Conservation (phyloP, 2,888 invertebrate species). For the Imbricaverruca yamaguchii region DNA sequence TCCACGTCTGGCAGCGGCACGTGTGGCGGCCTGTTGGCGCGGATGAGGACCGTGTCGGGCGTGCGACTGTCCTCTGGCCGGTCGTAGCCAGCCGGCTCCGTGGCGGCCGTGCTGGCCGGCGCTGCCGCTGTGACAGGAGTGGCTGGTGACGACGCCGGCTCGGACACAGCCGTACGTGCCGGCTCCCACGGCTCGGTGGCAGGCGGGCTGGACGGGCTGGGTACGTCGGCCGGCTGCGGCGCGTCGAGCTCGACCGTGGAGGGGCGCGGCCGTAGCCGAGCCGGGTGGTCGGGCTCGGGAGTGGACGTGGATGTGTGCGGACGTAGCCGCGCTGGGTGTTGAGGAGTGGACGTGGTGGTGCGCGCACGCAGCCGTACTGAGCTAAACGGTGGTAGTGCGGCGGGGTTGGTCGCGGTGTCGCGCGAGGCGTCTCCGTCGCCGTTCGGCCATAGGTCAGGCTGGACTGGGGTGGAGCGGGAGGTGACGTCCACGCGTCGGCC, state of each 20-base stretch:
- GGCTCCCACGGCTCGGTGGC: neutral
- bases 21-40: conserved; percentile 27
- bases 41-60: conserved; percentile 40
- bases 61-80: conserved; percentile 59
- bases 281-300: neutral
- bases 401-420: neutral
- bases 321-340: too few species aligned
- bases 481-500: neutral
- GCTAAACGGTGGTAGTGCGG: neutral
- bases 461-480: neutral
- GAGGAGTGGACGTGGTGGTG: neutral
- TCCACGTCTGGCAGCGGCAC: conserved; percentile 5
- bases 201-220: neutral
- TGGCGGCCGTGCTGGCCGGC: neutral
- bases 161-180: neutral
- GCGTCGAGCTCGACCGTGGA: neutral
- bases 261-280: neutral
- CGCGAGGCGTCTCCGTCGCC: neutral
- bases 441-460: neutral
- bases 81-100: conserved; percentile 22
- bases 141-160: neutral
- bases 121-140: neutral
- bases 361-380: neutral
- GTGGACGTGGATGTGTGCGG: neutral
- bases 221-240: neutral